phyloP scores from a whole-genome alignment of 2,888 invertebrate species.

The Hedya salicella region DNA sequence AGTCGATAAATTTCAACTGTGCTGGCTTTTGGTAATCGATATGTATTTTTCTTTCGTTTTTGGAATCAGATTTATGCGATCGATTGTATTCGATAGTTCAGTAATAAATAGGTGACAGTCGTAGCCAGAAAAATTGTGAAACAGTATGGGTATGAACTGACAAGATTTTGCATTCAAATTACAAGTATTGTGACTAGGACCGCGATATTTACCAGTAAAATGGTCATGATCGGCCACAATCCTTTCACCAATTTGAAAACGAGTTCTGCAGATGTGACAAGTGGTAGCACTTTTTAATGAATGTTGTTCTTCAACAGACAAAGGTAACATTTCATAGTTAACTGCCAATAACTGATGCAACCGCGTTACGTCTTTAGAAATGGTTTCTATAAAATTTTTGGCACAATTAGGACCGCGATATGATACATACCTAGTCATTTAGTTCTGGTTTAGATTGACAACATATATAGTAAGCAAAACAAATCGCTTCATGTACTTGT shows the following conservation, averaged over 20 bases:
- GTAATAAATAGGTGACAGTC: neutral
- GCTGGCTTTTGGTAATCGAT: neutral
- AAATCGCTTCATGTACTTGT: neutral
- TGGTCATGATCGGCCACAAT: neutral
- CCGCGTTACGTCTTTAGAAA: too few relatives aligned
- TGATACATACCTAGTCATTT: slow-evolving; percentile 1
- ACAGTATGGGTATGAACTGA: neutral
- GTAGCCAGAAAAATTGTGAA: neutral
- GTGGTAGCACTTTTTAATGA: too few relatives aligned
- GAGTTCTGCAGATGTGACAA: neutral
- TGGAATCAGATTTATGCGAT: neutral
- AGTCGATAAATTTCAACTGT: neutral
- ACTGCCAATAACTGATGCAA: too few relatives aligned
- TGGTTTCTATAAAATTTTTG: neutral
- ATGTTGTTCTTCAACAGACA: too few relatives aligned
- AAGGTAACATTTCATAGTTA: too few relatives aligned
- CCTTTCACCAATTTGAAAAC: neutral
- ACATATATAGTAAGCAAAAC: neutral
- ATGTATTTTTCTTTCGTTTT: slow-evolving; percentile 2
- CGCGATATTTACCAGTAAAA: neutral
- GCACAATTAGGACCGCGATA: neutral
- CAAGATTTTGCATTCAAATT: neutral
- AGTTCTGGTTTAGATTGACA: neutral
- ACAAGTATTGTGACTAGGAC: neutral
- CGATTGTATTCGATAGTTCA: neutral